A percentile compares a stretch with the other conserved stretches of the same genome.
Evolutionary conservation across 2,888 invertebrate species (phyloP).

Genomic region (Amphipoea oculea): DNA sequence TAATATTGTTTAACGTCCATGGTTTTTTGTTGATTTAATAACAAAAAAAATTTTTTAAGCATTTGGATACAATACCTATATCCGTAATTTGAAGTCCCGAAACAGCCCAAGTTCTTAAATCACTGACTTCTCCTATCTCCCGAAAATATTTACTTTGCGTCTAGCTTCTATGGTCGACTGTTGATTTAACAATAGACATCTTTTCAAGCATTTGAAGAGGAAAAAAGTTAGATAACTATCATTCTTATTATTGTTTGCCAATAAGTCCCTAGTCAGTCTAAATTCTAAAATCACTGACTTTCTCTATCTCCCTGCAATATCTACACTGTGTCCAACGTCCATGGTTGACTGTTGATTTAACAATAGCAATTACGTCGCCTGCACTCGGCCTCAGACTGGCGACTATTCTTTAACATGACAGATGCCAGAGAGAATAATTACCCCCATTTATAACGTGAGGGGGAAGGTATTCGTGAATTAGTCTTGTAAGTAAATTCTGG

Average conservation of each 20-base stretch:
- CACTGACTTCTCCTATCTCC: neutral
- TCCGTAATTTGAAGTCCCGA: too few relatives aligned
- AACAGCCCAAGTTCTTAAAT: neutral
- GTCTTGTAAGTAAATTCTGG: slow-evolving; percentile 50
- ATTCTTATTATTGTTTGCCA: neutral
- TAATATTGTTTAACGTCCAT: neutral
- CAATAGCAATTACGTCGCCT: slow-evolving; percentile 86
- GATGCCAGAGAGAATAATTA: slow-evolving; percentile 88
- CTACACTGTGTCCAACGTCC: slow-evolving; percentile 69
- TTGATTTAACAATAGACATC: neutral
- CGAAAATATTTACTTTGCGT: neutral
- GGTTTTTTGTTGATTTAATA: neutral
- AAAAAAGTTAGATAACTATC: neutral
- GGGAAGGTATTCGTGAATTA: slow-evolving; percentile 74
- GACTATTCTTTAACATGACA: slow-evolving; percentile 88
- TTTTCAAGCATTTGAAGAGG: neutral
- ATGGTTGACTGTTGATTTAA: slow-evolving; percentile 76
- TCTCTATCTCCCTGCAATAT: slow-evolving; percentile 33
- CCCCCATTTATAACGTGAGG: slow-evolving; percentile 84
- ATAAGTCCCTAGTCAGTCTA: neutral
- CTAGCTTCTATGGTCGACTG: neutral
- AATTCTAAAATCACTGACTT: slow-evolving; percentile 1
- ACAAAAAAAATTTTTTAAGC: too few relatives aligned
- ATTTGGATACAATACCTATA: neutral
- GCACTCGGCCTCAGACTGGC: slow-evolving; percentile 72